Conservation (phyloP, 2,888 invertebrate genomes). For the Acleris cristana region DNA sequence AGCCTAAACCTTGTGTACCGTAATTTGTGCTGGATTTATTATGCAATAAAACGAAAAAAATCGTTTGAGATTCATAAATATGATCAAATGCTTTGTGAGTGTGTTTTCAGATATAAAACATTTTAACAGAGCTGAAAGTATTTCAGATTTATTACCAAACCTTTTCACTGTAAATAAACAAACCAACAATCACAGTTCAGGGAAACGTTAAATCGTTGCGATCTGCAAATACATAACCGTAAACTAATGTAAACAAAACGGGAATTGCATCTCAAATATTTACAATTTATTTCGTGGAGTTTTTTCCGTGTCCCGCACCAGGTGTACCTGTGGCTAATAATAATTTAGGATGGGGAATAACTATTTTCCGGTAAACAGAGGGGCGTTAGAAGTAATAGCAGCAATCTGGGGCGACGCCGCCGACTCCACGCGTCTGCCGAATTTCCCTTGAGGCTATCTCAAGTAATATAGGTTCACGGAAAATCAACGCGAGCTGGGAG, state of each 20-base stretch:
- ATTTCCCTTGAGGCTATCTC: constrained; percentile 73
- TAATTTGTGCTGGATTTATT: no score
- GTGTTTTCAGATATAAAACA: no score
- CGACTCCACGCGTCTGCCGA: constrained; percentile 60
- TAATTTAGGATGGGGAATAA: constrained; percentile 73
- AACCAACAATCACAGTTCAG: no score
- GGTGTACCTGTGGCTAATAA: constrained; percentile 68
- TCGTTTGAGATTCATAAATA: no score
- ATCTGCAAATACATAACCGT: no score
- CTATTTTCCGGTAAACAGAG: constrained; percentile 74
- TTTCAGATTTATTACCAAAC: no score
- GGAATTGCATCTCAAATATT: constrained; percentile 32
- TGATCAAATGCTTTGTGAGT: no score
- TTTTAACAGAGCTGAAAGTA: no score
- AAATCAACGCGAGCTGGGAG: constrained; percentile 3
- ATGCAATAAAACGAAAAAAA: no score
- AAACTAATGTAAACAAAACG: constrained; percentile 1
- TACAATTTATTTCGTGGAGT: constrained; percentile 50
- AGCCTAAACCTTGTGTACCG: no score
- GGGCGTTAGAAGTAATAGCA: constrained; percentile 75
- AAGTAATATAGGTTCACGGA: constrained; percentile 54
- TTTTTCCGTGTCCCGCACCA: constrained; percentile 56
- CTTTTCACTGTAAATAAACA: no score
- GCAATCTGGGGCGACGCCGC: constrained; percentile 72
- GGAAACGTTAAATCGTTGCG: no score